phyloP scores from a whole-genome alignment of 2,113 vertebrate species.

The Serilophus lunatus region DNA sequence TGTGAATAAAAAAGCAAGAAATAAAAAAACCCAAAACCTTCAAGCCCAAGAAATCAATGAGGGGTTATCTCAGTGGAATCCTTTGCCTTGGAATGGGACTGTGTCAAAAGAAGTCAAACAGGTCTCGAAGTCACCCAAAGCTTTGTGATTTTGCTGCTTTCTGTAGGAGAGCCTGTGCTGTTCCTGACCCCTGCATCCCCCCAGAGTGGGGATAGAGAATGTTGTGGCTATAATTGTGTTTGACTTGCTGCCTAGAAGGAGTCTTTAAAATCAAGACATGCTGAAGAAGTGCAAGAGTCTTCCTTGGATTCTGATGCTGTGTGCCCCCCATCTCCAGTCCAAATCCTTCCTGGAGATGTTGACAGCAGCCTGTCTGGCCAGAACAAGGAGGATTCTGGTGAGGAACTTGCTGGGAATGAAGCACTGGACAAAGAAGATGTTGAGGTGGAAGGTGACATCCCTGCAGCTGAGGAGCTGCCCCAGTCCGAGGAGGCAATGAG shows the following conservation, averaged over 20 bases:
- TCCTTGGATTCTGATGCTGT: constrained; percentile 7
- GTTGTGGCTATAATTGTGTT: not conserved
- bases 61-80: not conserved
- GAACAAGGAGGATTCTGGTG: not conserved
- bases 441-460: not conserved
- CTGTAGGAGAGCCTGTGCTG: not conserved
- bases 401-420: not conserved
- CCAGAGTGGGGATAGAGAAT: not conserved
- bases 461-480: not conserved
- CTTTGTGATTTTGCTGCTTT: not conserved
- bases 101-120: not conserved
- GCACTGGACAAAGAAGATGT: not conserved
- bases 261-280: constrained; percentile 37
- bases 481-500: not conserved
- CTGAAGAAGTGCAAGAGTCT: constrained; percentile 36
- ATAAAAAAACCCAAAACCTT: not conserved
- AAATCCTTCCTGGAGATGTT: not conserved
- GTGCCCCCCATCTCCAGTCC: not conserved
- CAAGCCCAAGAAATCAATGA: not conserved
- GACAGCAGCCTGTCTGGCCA: constrained; percentile 12
- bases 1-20: not conserved
- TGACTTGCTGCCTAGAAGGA: constrained; percentile 53
- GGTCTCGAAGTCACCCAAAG: constrained; percentile 22
- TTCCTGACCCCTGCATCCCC: not conserved
- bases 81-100: not conserved